A percentile compares a stretch with the other conserved stretches of the same genome.
Evolutionary conservation across 2,888 invertebrate genomes (phyloP).

Genomic region (Ophion ellenae): DNA sequence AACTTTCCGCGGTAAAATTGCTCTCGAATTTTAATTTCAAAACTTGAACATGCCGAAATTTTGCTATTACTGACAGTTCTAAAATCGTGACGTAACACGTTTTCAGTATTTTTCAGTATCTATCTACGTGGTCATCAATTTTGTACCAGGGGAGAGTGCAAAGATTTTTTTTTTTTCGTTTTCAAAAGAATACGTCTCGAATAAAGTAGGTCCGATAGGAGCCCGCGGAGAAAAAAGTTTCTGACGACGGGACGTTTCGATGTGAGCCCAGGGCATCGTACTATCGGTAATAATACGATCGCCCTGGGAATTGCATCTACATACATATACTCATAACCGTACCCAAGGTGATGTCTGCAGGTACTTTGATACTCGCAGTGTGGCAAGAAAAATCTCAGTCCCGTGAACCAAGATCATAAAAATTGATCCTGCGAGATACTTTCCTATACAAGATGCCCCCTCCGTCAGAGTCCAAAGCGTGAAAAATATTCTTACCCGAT

Average conservation of each 20-base stretch:
- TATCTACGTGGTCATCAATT: slow-evolving; percentile 73
- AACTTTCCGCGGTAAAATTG: no score
- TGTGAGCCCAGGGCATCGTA: slow-evolving; percentile 75
- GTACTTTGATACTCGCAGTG: slow-evolving; percentile 20
- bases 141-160: slow-evolving; percentile 67
- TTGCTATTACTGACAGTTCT: no score
- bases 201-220: slow-evolving; percentile 77
- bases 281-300: slow-evolving; percentile 40
- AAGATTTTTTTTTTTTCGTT: slow-evolving; percentile 62
- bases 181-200: slow-evolving; percentile 82
- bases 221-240: slow-evolving; percentile 73
- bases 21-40: no score
- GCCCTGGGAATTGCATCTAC: slow-evolving; percentile 36
- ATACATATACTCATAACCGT: neutral
- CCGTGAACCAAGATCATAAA: slow-evolving; percentile 8
- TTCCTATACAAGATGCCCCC: neutral
- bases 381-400: slow-evolving; percentile 35
- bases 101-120: neutral
- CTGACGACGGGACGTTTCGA: slow-evolving; percentile 79
- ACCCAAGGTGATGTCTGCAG: slow-evolving; percentile 17
- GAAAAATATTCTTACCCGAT: slow-evolving; percentile 3
- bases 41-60: no score
- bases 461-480: neutral
- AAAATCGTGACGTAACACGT: no score
- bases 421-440: slow-evolving; percentile 31